Evolutionary conservation across 1,140 invertebrate genomes (phyloP), one percentile per base, ranked within the genome.

Genomic region (Berghia stephanieae): DNA sequence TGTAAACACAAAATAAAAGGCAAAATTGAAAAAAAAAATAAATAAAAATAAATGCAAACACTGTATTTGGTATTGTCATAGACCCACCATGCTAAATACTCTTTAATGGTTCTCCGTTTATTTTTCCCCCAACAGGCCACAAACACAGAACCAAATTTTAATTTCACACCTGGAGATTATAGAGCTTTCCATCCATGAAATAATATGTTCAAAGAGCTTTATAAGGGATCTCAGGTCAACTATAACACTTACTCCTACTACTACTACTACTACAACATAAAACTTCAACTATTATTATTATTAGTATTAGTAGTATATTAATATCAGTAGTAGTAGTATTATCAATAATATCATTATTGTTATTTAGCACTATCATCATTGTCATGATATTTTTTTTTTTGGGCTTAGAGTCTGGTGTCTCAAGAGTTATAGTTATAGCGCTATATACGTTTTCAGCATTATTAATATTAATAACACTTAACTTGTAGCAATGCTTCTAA

Each of bases 1-100:
- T 85, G 79, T n/a, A 31, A 77, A 60, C 21, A 79, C 67, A 2
- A 40, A 43, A n/a, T 10, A 49, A n/a, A 49, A 10, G n/a, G 46
- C 10, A 49, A 49, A 49, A 49, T n/a, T n/a, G n/a, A n/a, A n/a
- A n/a, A n/a, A n/a, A 49, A n/a, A 49, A 49, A 13, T 49, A 49
- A 49, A 49, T 10, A 49, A n/a, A 13, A 13, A 13, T 49, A 10
- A 49, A 49, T n/a, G n/a, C 46, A 49, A 49, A n/a, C n/a, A n/a
- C 10, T 49, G 10, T 49, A 49, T 49, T 49, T 34, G 36, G 8
- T 38, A 68, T 8, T 6, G 13, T 38, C 18, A 31, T 68, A 38
- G 34, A n/a, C 3, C 24, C 66, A 34, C 21, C 24, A 13, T 68
- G 66, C 5, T 18, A 13, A 24, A 24, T 40, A 40, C 67, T 4